Evolutionary conservation across 2,797 vertebrate genomes (phyloP), one percentile per base, ranked within the genome.

Genomic region (Neosalanx taihuensis): DNA sequence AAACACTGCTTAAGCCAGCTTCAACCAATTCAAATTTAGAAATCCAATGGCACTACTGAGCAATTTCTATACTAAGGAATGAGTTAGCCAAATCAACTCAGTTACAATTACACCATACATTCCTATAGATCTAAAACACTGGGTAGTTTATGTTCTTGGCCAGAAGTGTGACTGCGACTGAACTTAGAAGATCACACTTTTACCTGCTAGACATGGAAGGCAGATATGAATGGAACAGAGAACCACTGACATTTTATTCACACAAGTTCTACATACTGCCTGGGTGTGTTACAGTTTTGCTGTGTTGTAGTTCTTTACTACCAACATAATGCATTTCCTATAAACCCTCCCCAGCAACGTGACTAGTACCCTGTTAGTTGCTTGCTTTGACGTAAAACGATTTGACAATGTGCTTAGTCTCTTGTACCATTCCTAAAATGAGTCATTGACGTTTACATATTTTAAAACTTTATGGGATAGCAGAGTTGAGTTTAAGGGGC

Each of bases 191-290:
- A 53, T 58, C 7, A 35, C 73, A 56, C 71, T 46, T 67, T 33
- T 64, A 77, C 74, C 71, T 70, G 77, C 33, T 70, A 29, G 23
- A 9, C 18, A 57, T 67, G 1, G 33, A 53, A 79, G 71, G 76
- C 69, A 53, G 66, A 79, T 63, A 79, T 70, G 53, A 80, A 56
- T 51, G 15, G 71, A 76, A 41, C 5, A 51, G 58, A 76, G 74
- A 77, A 77, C 41, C 56, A 53, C 61, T 31, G 67, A 68, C 65
- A 59, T 60, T 74, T 15, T 26, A 37, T 72, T 61, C 73, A 1
- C 73, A 78, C 26, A 59, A 12, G 63, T 74, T 73, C 72, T 64
- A 75, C 30, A 4, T n/a, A 69, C 70, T 71, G 49, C 69, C 58
- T 59, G 70, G 62, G 0, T 6, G 61, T 62, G 9, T 46, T 0